These are phyloP conservation scores for Crenuchus spilurus DNA, from an alignment of 2,797 vertebrate species.

Conservation along the genomic window DNA sequence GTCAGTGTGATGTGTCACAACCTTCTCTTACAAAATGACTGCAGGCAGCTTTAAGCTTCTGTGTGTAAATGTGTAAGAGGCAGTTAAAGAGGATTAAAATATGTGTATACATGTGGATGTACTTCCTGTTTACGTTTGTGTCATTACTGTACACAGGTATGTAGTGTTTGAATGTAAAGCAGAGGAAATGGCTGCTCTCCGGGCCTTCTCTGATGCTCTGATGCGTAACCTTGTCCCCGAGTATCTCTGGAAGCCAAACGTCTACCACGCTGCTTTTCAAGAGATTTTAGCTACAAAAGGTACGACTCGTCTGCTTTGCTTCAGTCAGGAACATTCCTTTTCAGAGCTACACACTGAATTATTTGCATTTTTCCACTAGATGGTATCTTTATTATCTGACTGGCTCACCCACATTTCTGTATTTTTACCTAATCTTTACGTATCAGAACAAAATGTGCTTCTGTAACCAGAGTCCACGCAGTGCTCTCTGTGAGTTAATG, in stretches of 20 bases:
- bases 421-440: neutral
- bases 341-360: neutral
- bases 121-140: conserved; percentile 24
- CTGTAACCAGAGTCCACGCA: too few relatives aligned
- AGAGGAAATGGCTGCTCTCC: conserved; percentile 73
- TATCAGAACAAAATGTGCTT: neutral
- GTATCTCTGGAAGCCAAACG: conserved; percentile 66
- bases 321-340: conserved; percentile 14
- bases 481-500: too few relatives aligned
- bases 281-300: conserved; percentile 81
- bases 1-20: neutral
- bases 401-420: conserved; percentile 1
- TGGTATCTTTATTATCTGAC: conserved; percentile 2
- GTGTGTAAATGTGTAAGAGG: neutral
- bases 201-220: conserved; percentile 72
- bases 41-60: neutral
- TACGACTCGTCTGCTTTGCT: conserved; percentile 55
- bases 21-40: neutral
- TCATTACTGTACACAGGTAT: conserved; percentile 58
- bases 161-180: conserved; percentile 68
- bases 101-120: neutral
- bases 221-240: conserved; percentile 76
- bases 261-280: conserved; percentile 75
- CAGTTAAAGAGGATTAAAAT: neutral
- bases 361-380: neutral